phyloP scores from a whole-genome alignment of 2,113 vertebrate genomes.

The Hippocampus zosterae region DNA sequence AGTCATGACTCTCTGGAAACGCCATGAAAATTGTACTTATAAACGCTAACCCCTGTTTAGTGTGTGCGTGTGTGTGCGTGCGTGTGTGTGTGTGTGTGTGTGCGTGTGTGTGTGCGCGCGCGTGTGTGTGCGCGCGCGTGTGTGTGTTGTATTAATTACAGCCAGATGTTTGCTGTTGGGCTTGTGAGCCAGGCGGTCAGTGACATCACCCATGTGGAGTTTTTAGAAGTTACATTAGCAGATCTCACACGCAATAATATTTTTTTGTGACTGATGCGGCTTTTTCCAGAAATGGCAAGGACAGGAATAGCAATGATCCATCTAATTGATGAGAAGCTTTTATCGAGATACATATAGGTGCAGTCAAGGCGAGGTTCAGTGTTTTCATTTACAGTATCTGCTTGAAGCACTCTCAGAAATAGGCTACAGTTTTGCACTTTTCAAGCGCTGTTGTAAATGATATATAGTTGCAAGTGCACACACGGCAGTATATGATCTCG shows the following conservation, averaged over 20 bases:
- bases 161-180: slow-evolving; percentile 45
- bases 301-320: background rate
- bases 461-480: background rate
- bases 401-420: background rate
- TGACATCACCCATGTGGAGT: slow-evolving; percentile 52
- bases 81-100: slow-evolving; percentile 9
- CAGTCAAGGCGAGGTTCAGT: background rate
- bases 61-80: slow-evolving; percentile 14
- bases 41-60: background rate
- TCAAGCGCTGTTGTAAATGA: background rate
- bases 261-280: slow-evolving; percentile 1
- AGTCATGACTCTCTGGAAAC: slow-evolving; percentile 4
- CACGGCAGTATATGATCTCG: background rate
- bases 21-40: background rate
- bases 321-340: background rate
- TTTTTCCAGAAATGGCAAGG: slow-evolving; percentile 3
- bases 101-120: too few relatives aligned
- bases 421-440: background rate
- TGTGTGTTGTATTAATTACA: slow-evolving; percentile 29
- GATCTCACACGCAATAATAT: slow-evolving; percentile 1
- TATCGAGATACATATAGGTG: background rate
- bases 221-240: slow-evolving; percentile 40
- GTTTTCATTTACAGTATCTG: background rate
- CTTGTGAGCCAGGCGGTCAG: slow-evolving; percentile 41
- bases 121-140: slow-evolving; percentile 11